Base-by-base conservation (phyloP, 2,888 invertebrate genomes). In the Thera britannica region DNA sequence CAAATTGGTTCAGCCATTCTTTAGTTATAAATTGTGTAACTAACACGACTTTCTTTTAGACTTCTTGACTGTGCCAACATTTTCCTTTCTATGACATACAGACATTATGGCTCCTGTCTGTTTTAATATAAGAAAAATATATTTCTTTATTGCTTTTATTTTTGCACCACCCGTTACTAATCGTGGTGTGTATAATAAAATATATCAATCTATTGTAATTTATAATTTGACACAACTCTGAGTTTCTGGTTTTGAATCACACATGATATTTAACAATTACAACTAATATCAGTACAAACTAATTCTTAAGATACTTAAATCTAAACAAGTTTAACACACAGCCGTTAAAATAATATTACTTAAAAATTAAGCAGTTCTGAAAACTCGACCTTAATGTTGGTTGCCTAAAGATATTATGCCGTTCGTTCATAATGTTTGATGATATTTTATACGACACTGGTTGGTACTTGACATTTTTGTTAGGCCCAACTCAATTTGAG, bases 301-400 rank as follows among this genome's bases (percentile, higher is more conserved):
- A 55, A 56, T 56, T 48, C 44, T 46, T 46, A 46, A 46, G 44
- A 9, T 7, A 62, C 36, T 62, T 48, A 62, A n/a, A 60, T 35
- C 38, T 64, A 57, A 52, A 48, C 41, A 2, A 52, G 35, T 41
- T 51, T 38, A 58, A 67, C 36, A 70, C 70, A 72, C 72, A 72
- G 69, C 72, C 69, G 51, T 62, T 46, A 61, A 68, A 60, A 60
- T 34, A 57, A 65, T 46, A 55, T 7, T 46, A 46, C 7, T 46
- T 46, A 46, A 46, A 9, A 61, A 58, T 8, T 58, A 48, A 9
- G 23, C 38, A 41, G 38, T 56, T 51, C 5, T 57, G n/a, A 55
- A 48, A 48, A 48, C 46, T n/a, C 34, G 54, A 7, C 38, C 12
- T 23, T 23, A 44, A 2, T 52, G 52, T 34, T 34, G 34, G 34